Base-by-base conservation (phyloP, 2,888 invertebrate genomes). In the Tridacna gigas region DNA sequence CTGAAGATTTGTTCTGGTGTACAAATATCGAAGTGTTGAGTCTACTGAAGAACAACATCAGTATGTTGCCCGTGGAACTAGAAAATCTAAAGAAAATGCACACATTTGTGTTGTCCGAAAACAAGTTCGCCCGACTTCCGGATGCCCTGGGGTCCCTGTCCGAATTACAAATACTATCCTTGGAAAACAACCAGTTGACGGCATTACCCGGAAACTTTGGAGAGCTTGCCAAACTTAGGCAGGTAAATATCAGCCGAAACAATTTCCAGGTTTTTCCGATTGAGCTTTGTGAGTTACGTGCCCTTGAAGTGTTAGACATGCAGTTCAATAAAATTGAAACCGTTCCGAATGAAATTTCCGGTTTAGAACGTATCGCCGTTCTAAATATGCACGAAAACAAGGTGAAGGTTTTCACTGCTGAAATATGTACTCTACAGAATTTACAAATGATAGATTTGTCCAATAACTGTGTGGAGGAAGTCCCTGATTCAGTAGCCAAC, bases 401-500 rank as follows among this genome's bases (percentile, higher is more conserved):
- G 22, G 82, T 94, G 2, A 82, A 88, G n/a, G 69, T 69, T 11
- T 92, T 93, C 67, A 83, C 90, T 11, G 56, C 83, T 1, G 91
- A 91, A 60, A 66, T 94, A n/a, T 91, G 93, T 79, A 61, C 75
- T 4, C 79, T 93, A 13, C 47, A 66, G 12, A 77, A 87, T 26
- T 80, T 94, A 25, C 87, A 90, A 48, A 81, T 88, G 65, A 61
- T 93, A 9, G 91, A 94, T 76, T 71, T 94, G 37, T 88, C 93
- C 9, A 82, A 88, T 73, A 94, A 94, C 81, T 47, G 75, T 11
- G 28, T 94, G 7, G 88, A 86, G 18, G 90, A 91, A 18, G 83
- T 93, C 26, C 92, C 93, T 2, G 91, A 91, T 65, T 98, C 98
- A 13, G 97, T 98, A 96, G 98, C 98, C 88, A 97, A 98, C 91